Evolutionary conservation across 1,140 invertebrate genomes (phyloP), one percentile per base, ranked within the genome.

Genomic region (Pentalonia nigronervosa): DNA sequence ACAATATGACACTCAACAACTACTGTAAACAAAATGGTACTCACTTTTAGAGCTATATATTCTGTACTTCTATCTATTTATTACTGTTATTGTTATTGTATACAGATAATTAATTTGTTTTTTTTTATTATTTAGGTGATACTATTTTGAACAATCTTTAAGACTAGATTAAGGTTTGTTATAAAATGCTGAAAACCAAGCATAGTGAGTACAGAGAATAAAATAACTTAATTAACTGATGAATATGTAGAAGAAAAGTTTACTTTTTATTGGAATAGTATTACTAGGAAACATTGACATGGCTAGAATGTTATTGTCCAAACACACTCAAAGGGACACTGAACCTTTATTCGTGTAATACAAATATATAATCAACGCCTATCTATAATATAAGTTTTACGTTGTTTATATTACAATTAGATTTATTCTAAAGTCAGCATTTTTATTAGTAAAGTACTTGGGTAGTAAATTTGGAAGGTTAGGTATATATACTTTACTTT

Each of bases 131-230:
- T 94, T 90, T 93, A 96, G 96, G 96, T 56, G 97, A 97, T 94
- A 95, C 97, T 41, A 96, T 98, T 7, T 95, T 98, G 60, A 97
- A 97, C 1, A 97, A 97, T 94, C 95, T 99, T 47, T 94, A 98
- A 30, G 97, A 98, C 94, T 99, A 98, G 98, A 96, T 98, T 3
- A 96, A 97, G 14, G 97, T 98, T 95, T 98, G 99, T 95, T 98
- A 98, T 95, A 97, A 1, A 96, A 97, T 86, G 96, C 97, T 81
- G 97, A 98, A 95, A 95, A 97, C 93, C 95, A 96, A 60, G 97
- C 97, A 1, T 96, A 2, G 96, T 96, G 94, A 95, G 98, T 93
- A 94, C 98, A 48, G 41, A 93, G 67, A 94, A 94, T 86, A 93
- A 91, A 90, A 94, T 93, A 30, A 94, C 94, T 47, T 94, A 94